These are phyloP conservation scores for Alviniconcha strummeri DNA, from an alignment of 2,888 invertebrate species.

Conservation along the genomic window DNA sequence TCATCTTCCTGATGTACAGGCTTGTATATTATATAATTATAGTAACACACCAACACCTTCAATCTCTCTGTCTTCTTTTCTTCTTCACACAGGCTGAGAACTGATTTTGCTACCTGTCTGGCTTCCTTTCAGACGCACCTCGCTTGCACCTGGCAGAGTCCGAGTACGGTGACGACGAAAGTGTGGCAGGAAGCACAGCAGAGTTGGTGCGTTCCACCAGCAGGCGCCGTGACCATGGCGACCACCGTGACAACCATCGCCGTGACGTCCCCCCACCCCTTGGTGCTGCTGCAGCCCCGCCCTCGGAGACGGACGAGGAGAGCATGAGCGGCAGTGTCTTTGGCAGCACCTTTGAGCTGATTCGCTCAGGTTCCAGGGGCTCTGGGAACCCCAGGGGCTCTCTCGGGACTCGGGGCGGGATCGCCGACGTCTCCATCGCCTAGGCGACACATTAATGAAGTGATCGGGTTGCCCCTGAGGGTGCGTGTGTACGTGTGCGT, in stretches of 20 bases:
- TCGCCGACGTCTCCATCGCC: slow-evolving; percentile 41
- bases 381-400: not conserved
- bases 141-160: slow-evolving; percentile 22
- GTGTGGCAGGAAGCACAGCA: slow-evolving; percentile 60
- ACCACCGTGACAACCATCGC: not conserved
- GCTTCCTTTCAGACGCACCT: not conserved
- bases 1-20: too few species aligned
- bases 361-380: slow-evolving; percentile 41
- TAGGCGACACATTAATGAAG: slow-evolving; percentile 23
- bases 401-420: slow-evolving; percentile 2
- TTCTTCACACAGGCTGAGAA: too few species aligned
- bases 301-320: not conserved
- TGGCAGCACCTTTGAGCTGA: slow-evolving; percentile 53
- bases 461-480: not conserved
- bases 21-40: too few species aligned
- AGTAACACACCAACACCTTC: too few species aligned
- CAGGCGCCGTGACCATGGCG: not conserved
- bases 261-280: not conserved
- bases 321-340: slow-evolving; percentile 12
- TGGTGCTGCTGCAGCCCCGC: not conserved
- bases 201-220: slow-evolving; percentile 52
- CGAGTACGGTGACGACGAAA: slow-evolving; percentile 51
- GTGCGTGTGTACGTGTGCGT: too few species aligned
- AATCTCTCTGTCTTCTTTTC: too few species aligned
- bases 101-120: too few species aligned